Percentiles rank a stretch among this genome's conserved stretches.
Evolutionary conservation across 2,797 vertebrate species (phyloP).

Genomic region (Leuciscus waleckii): DNA sequence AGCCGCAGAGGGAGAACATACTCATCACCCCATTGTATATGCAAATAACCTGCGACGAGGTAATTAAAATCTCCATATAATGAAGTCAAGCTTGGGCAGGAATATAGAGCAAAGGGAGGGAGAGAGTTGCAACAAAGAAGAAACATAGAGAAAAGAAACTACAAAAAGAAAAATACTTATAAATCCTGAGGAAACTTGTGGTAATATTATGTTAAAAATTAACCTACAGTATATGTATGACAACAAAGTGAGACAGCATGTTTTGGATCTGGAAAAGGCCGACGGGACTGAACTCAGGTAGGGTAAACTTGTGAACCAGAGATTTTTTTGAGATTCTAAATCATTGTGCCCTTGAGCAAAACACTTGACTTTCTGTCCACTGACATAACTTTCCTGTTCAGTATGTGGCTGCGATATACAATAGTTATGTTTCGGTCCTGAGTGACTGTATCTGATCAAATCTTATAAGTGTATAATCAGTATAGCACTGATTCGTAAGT

Average conservation of each 20-base stretch:
- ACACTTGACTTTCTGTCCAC: background rate
- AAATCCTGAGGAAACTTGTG: background rate
- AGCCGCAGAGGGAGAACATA: constrained; percentile 29
- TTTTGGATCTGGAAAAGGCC: constrained; percentile 21
- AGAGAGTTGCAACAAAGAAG: background rate
- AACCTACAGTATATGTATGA: background rate
- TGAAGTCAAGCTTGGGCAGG: constrained; percentile 42
- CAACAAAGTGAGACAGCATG: background rate
- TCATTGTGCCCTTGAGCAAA: background rate
- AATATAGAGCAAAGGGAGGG: constrained; percentile 25
- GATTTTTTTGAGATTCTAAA: background rate
- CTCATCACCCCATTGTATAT: constrained; percentile 42
- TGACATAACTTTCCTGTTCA: background rate
- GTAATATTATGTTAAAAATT: background rate
- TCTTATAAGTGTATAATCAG: background rate
- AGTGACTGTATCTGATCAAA: background rate
- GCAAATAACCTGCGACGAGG: constrained; percentile 47
- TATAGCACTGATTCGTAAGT: background rate
- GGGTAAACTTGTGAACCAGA: background rate
- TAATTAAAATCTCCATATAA: constrained; percentile 56
- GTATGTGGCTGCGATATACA: background rate
- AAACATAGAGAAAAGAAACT: background rate
- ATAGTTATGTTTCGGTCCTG: background rate
- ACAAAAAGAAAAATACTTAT: background rate
- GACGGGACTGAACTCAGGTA: background rate